Evolutionary conservation across 2,797 vertebrate species (phyloP), one percentile per base, ranked within the genome.

Genomic region (Dermochelys coriacea): DNA sequence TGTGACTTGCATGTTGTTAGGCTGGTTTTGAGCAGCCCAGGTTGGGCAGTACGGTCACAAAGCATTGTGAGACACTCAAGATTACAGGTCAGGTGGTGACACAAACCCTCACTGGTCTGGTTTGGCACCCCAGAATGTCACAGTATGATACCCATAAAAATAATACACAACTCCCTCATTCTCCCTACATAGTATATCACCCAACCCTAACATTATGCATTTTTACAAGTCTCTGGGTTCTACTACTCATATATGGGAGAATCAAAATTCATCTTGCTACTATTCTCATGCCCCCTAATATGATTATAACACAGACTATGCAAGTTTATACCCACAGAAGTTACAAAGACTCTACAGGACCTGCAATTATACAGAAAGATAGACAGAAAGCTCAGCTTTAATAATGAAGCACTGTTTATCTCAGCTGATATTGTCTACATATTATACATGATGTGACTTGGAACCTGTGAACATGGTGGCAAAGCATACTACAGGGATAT

Each of bases 131-230:
- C 5, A 61, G 31, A 34, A 34, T 34, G 59, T 61, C 14, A 34
- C 5, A 31, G 4, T 61, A 34, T 61, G 29, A 31, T 61, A 61
- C 59, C 16, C 12, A 34, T 61, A 61, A 34, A 59, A 61, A 34
- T 16, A 61, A 61, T 34, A 61, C 59, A 61, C 59, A 61, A 59
- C 14, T 61, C 59, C 29, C 59, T 12, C 31, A 34, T 61, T 61
- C 14, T 61, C 34, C 34, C 7, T 16, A 64, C 61, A 64, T 64
- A 84, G 7, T 84, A 80, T 57, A 31, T 1, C 23, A 16, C 12
- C 5, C 27, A 74, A 80, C 6, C 15, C 2, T 29, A 27, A 4
- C 29, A 1, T 1, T 77, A 71, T 23, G 8, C 4, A 12, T 12
- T 14, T 91, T 87, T 47, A 1, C 77, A 78, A 15, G 3, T 87